A percentile compares a stretch with the other conserved stretches of the same genome.
Evolutionary conservation across 92 coral and sea anemone species (phyloP).

Genomic region (Porites divaricata): DNA sequence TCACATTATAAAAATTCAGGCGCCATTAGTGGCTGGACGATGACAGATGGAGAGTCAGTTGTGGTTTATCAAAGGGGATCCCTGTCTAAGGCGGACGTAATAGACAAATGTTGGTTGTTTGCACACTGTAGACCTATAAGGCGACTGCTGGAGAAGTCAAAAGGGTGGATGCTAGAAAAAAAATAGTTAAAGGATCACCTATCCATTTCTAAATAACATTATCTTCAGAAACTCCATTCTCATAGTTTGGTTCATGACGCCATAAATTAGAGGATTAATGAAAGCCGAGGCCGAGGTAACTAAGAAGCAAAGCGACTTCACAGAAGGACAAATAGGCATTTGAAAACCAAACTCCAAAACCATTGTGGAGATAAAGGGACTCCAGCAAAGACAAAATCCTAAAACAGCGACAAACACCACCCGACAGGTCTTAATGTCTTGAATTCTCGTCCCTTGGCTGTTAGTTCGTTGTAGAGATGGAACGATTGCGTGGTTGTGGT

Average conservation of each 20-base stretch:
- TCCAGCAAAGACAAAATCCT: slow-evolving; percentile 5
- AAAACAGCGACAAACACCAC: background rate
- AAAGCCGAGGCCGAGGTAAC: background rate
- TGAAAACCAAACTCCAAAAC: background rate
- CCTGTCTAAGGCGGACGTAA: too few species aligned
- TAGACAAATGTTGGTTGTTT: too few species aligned
- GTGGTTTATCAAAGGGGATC: too few species aligned
- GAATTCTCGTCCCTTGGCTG: background rate
- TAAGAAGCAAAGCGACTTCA: background rate
- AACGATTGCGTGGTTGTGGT: background rate
- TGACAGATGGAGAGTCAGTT: too few species aligned
- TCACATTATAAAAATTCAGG: too few species aligned
- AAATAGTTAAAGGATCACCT: background rate
- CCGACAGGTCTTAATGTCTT: slow-evolving; percentile 1
- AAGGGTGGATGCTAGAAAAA: too few species aligned
- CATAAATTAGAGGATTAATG: background rate
- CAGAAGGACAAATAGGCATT: background rate
- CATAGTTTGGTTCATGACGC: slow-evolving; percentile 7
- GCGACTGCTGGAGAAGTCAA: too few species aligned
- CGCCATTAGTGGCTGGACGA: too few species aligned
- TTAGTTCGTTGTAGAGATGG: background rate
- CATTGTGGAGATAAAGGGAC: background rate
- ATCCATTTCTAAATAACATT: background rate
- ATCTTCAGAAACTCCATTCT: background rate
- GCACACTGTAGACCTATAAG: too few species aligned